phyloP scores from a whole-genome alignment of 1,140 invertebrate species.

The Diprion similis region DNA sequence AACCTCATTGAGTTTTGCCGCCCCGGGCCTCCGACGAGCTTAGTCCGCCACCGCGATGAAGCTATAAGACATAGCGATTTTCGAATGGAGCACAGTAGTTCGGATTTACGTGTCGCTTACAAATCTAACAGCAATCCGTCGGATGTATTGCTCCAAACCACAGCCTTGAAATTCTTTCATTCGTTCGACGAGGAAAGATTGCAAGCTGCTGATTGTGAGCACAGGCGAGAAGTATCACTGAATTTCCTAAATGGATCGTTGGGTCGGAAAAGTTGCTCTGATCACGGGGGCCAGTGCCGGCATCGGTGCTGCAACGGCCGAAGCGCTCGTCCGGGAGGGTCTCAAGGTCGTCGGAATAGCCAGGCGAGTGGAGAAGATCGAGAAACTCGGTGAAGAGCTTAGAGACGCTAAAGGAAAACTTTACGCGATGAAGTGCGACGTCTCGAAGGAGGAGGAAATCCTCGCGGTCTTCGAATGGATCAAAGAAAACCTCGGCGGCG shows the following conservation, averaged over 20 bases:
- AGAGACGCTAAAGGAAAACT: conserved; percentile 50
- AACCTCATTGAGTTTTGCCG: too few species aligned
- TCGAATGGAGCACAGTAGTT: too few species aligned
- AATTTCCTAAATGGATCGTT: conserved; percentile 67
- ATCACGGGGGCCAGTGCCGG: conserved; percentile 78
- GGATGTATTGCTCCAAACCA: too few species aligned
- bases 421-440: conserved; percentile 67
- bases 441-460: conserved; percentile 71
- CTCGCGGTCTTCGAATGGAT: conserved; percentile 70
- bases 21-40: too few species aligned
- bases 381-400: conserved; percentile 47
- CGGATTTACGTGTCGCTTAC: too few species aligned
- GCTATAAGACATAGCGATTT: too few species aligned
- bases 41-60: too few species aligned
- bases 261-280: conserved; percentile 71
- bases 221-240: too few species aligned
- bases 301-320: conserved; percentile 70
- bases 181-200: too few species aligned
- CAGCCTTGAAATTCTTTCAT: too few species aligned
- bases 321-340: conserved; percentile 66
- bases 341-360: conserved; percentile 76
- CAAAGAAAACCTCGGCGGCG: conserved; percentile 66
- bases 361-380: conserved; percentile 66
- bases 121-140: too few species aligned
- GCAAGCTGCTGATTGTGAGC: too few species aligned